Base-by-base conservation (phyloP, 2,888 invertebrate genomes). In the Tetranychus piercei region DNA sequence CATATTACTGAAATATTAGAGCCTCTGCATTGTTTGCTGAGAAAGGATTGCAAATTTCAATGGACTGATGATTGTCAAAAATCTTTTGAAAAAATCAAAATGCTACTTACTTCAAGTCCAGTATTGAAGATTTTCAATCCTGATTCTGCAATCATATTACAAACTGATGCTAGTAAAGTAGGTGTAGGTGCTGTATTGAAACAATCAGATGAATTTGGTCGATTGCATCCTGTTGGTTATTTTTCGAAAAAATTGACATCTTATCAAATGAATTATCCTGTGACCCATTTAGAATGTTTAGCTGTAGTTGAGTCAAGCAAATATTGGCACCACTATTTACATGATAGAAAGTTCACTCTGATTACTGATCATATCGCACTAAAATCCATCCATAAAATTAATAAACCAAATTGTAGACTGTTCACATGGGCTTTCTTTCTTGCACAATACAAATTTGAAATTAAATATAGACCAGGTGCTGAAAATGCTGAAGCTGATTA, bases 131-230 rank as follows among this genome's bases (percentile, higher is more conserved):
- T 45, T 6, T 72, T 23, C n/a, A 18, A 55, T 18, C 45, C 20
- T 6, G 6, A 72, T 20, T 6, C 15, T 18, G 20, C 6, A 11
- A 6, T 44, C 6, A 15, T 45, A 6, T n/a, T 72, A 11, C 7
- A 44, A 20, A 77, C 78, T 11, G 79, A 80, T 77, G 79, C 79
- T 15, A 78, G 78, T 77, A 78, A 78, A 74, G 69, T 77, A 34
- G 79, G 76, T 20, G 55, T 75, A 65, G 80, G 78, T 20, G 76
- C 75, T 66, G 77, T 79, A 11, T 73, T 79, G 44, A 22, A 78
- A 7, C 80, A 80, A 73, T 76, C 78, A 72, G 77, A 77, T 76
- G 77, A 78, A 7, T 66, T 75, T 75, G 77, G 75, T 34, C 73
- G 76, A 66, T 75, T 78, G 55, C 77, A 78, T 44, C 77, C 78